Evolutionary conservation across 2,797 vertebrate genomes (phyloP).

Genomic region (Poecile montanus): DNA sequence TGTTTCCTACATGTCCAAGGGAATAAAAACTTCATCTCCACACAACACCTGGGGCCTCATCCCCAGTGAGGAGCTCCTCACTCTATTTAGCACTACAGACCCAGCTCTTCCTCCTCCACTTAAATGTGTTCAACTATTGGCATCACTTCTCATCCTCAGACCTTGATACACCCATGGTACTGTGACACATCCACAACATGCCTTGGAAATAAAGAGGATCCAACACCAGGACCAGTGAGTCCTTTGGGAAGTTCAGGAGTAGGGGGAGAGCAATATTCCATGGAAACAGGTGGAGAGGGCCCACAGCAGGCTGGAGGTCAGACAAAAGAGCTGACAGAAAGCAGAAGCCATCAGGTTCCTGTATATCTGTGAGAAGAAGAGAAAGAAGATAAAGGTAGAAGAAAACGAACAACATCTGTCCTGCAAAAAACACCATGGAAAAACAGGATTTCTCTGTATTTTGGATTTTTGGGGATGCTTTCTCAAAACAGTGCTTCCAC

Average conservation of each 20-base stretch:
- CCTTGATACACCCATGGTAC: neutral
- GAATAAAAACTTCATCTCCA: neutral
- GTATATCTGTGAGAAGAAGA: too few species aligned
- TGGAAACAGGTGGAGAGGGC: too few species aligned
- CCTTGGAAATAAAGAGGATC: neutral
- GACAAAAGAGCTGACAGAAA: too few species aligned
- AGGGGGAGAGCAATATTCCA: neutral
- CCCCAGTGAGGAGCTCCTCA: neutral
- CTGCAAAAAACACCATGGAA: too few species aligned
- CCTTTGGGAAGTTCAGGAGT: neutral
- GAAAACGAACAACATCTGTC: too few species aligned
- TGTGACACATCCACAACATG: fast-evolving
- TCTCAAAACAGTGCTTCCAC: too few species aligned
- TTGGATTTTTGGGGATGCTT: too few species aligned
- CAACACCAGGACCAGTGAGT: neutral
- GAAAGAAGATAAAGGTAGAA: too few species aligned
- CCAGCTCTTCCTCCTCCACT: neutral
- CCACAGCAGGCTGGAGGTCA: too few species aligned
- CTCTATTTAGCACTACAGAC: neutral
- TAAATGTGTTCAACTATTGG: neutral
- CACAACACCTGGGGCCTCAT: fast-evolving
- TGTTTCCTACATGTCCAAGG: neutral
- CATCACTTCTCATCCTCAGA: neutral
- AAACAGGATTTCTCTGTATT: too few species aligned
- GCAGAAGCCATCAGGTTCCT: too few species aligned